Evolutionary conservation across 1,140 invertebrate genomes (phyloP).

Genomic region (Drosophila parvula): DNA sequence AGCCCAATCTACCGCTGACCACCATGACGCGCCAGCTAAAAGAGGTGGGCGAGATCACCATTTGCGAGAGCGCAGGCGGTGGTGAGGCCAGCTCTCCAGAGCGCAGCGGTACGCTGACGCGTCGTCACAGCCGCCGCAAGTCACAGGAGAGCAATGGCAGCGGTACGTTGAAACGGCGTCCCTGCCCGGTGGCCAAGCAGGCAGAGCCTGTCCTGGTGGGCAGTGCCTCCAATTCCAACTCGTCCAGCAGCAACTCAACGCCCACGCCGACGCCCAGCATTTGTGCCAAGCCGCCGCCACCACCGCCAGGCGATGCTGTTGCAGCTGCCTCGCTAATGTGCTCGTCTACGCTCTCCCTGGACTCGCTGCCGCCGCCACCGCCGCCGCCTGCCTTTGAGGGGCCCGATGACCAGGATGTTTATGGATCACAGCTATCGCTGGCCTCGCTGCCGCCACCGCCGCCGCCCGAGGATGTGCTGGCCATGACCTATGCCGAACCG

Average conservation of each 20-base stretch:
- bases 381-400: slow-evolving; percentile 87
- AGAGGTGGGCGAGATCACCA: slow-evolving; percentile 89
- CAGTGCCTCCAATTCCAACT: slow-evolving; percentile 60
- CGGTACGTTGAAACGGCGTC: slow-evolving; percentile 86
- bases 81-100: slow-evolving; percentile 71
- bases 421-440: slow-evolving; percentile 88
- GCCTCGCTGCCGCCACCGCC: slow-evolving; percentile 89
- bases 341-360: slow-evolving; percentile 89
- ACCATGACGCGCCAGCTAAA: slow-evolving; percentile 95
- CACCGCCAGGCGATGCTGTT: not conserved
- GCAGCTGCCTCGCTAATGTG: slow-evolving; percentile 85
- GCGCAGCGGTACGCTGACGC: slow-evolving; percentile 85
- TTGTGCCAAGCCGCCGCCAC: slow-evolving; percentile 65
- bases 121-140: slow-evolving; percentile 86
- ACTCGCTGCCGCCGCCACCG: slow-evolving; percentile 91
- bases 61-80: slow-evolving; percentile 67
- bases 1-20: slow-evolving; percentile 94
- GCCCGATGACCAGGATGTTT: slow-evolving; percentile 86
- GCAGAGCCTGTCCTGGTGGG: slow-evolving; percentile 33
- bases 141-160: slow-evolving; percentile 87
- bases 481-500: slow-evolving; percentile 44
- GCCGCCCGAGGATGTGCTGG: slow-evolving; percentile 85
- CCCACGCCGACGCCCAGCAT: slow-evolving; percentile 80
- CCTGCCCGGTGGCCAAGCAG: slow-evolving; percentile 52
- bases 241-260: slow-evolving; percentile 79